Percentiles rank a stretch among this genome's conserved stretches.
Evolutionary conservation across 2,113 vertebrate species (phyloP).

Genomic region (Oophaga pumilio): DNA sequence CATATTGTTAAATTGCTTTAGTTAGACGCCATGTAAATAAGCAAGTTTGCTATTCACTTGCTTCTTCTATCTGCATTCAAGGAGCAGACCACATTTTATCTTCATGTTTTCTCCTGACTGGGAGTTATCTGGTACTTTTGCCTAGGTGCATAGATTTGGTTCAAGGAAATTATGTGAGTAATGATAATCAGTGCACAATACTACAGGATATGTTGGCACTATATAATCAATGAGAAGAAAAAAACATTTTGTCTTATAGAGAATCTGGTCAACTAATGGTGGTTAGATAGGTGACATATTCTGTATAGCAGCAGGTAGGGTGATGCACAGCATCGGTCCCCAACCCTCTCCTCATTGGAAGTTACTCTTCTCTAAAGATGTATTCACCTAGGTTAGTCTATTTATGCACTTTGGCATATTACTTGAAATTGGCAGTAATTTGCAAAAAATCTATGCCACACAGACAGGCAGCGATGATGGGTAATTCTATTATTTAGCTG

Average conservation of each 20-base stretch:
- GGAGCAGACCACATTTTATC: too few species aligned
- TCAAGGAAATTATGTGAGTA: neutral
- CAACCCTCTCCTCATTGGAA: neutral
- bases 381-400: neutral
- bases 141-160: neutral
- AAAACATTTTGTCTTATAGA: neutral
- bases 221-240: neutral
- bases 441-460: neutral
- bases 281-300: neutral
- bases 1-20: too few species aligned
- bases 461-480: neutral
- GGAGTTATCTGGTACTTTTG: too few species aligned
- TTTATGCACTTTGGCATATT: neutral
- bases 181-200: neutral
- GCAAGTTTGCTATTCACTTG: too few species aligned
- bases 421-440: neutral
- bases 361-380: neutral
- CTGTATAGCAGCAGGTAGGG: neutral
- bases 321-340: neutral
- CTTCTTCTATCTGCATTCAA: too few species aligned
- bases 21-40: too few species aligned
- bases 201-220: neutral
- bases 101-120: too few species aligned
- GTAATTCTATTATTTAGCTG: neutral
- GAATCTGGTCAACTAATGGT: neutral